A percentile compares a stretch with the other conserved stretches of the same genome.
phyloP scores from a whole-genome alignment of 2,797 vertebrate species.

The Sebastes nivosus region DNA sequence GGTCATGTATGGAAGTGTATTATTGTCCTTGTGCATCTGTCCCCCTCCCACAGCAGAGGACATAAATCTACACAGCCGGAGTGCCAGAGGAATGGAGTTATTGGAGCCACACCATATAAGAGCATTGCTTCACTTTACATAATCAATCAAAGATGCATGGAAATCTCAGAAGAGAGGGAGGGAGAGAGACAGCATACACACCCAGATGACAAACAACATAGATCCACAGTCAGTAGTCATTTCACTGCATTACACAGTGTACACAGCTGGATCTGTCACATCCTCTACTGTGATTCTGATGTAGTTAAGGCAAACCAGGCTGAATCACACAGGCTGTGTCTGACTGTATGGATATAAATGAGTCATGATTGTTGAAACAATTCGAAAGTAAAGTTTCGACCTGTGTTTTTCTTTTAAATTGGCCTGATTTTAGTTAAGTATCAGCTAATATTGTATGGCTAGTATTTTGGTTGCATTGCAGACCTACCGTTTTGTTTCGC shows the following conservation, averaged over 20 bases:
- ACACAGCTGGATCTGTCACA: slow-evolving; percentile 24
- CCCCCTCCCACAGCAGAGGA: slow-evolving; percentile 69
- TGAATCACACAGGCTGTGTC: not conserved
- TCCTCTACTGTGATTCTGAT: slow-evolving; percentile 17
- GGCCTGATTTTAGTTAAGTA: not conserved
- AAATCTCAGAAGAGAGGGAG: slow-evolving; percentile 78
- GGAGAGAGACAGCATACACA: slow-evolving; percentile 45
- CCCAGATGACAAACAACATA: slow-evolving; percentile 63
- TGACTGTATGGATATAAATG: not conserved
- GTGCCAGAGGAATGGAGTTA: slow-evolving; percentile 74
- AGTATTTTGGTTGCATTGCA: not conserved
- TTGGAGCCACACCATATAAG: slow-evolving; percentile 76
- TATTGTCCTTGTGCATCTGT: slow-evolving; percentile 77
- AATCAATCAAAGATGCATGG: slow-evolving; percentile 84
- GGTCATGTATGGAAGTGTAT: slow-evolving; percentile 58
- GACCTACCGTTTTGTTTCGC: slow-evolving; percentile 96
- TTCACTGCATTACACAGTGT: slow-evolving; percentile 28
- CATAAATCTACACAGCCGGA: slow-evolving; percentile 77
- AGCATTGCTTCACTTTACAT: slow-evolving; percentile 84
- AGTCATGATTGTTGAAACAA: not conserved
- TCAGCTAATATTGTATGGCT: not conserved
- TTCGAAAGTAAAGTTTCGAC: not conserved
- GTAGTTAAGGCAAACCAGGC: slow-evolving; percentile 2
- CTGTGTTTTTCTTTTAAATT: not conserved
- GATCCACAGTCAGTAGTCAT: slow-evolving; percentile 52